A percentile compares a stretch with the other conserved stretches of the same genome.
Conservation (phyloP, 1,140 invertebrate species). For the Bathynomus jamesi region DNA sequence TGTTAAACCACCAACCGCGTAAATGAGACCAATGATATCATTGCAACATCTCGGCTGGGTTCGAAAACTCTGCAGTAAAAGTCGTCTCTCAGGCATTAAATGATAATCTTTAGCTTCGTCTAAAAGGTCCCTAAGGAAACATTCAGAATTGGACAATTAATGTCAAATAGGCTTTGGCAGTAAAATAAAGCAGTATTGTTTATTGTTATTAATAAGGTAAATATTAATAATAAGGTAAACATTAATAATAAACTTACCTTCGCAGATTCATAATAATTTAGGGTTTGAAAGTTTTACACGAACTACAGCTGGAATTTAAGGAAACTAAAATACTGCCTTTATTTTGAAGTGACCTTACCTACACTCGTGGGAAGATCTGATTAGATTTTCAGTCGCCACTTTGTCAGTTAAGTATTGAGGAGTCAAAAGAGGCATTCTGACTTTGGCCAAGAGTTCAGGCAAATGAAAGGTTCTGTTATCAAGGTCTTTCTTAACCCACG, state of each 20-base stretch:
- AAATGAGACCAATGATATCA: slow-evolving; percentile 62
- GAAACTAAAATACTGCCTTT: too few species aligned
- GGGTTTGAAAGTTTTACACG: too few species aligned
- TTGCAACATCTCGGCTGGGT: slow-evolving; percentile 68
- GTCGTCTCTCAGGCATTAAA: slow-evolving; percentile 71
- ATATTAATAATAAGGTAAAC: background rate
- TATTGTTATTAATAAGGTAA: background rate
- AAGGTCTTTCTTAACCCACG: slow-evolving; percentile 67
- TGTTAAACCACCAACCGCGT: slow-evolving; percentile 77
- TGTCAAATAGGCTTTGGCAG: background rate
- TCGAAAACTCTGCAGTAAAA: slow-evolving; percentile 64
- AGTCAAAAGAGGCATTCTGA: slow-evolving; percentile 69
- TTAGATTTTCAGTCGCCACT: slow-evolving; percentile 72
- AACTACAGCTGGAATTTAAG: too few species aligned
- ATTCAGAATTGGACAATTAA: slow-evolving; percentile 4
- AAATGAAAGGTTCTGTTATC: slow-evolving; percentile 52
- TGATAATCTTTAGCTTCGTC: slow-evolving; percentile 79
- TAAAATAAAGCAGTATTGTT: slow-evolving; percentile 6
- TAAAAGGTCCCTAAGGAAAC: slow-evolving; percentile 57
- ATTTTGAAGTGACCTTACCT: too few species aligned
- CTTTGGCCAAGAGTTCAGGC: slow-evolving; percentile 62
- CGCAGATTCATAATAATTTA: too few species aligned
- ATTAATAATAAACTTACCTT: too few species aligned
- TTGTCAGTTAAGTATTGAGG: slow-evolving; percentile 75
- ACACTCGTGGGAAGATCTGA: slow-evolving; percentile 65